Base-by-base conservation (phyloP, 2,797 vertebrate genomes). In the Hypotaenidia philippensis region DNA sequence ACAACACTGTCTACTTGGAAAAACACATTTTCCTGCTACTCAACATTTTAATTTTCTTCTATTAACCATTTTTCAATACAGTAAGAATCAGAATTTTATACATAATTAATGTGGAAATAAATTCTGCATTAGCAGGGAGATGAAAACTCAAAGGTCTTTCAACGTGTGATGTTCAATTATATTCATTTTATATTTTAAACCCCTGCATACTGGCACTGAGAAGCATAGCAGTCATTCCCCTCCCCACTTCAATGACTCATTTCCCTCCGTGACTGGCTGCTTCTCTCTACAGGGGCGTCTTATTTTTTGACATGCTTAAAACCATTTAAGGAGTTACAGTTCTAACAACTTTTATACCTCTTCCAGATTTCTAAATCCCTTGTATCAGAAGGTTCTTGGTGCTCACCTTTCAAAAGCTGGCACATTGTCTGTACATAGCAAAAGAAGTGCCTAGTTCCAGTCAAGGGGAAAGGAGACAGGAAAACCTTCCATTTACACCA, bases 71-170 rank as follows among this genome's bases (percentile, higher is more conserved):
- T 82, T 79, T 86, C 50, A 56, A 63, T 72, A 78, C 31, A 32
- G 27, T 56, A 89, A 81, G 26, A 82, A 90, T 49, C 34, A 71
- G 8, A 38, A 31, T 77, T 92, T 80, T 50, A 40, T 25, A 49
- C 23, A 66, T 64, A 90, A 93, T 59, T 83, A 90, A 91, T 21
- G 50, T 40, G 13, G 31, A 86, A 93, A 72, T 88, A 80, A 81
- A 91, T 72, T 55, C 63, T 84, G 21, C 55, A 86, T 61, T 53
- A 87, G 23, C 32, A 70, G 40, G 29, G 52, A 77, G 11, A 82
- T 21, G 11, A 83, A 85, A 91, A 65, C 11, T 75, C 50, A 22
- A 57, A 89, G 50, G 45, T 57, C 50, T 81, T 78, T 69, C 66
- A 69, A 9, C 6, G 8, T 50, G n/a, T 36, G 36, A 41, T 66